A percentile compares a stretch with the other conserved stretches of the same genome.
phyloP scores from a whole-genome alignment of 2,797 vertebrate genomes.

The Eulemur mongoz region DNA sequence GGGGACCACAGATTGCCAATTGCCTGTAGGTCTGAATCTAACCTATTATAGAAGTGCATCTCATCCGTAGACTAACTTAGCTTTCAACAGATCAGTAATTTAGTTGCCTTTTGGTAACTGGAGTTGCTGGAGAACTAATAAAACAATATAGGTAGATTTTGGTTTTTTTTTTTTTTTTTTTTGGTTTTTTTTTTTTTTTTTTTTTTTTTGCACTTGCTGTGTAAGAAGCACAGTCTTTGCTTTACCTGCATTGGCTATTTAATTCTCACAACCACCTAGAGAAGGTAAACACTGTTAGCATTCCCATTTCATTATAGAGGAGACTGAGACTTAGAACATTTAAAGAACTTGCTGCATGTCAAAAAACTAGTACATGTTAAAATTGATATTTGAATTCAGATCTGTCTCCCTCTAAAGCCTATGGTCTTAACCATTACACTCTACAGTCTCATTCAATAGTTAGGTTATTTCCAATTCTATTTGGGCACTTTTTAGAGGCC shows the following conservation, averaged over 20 bases:
- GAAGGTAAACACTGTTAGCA: neutral
- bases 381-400: neutral
- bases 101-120: neutral
- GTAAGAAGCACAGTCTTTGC: neutral
- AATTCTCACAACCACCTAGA: neutral
- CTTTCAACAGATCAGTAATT: neutral
- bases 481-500: neutral
- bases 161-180: no score
- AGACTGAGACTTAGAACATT: neutral
- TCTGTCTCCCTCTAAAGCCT: neutral
- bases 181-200: neutral
- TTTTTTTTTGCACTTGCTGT: neutral
- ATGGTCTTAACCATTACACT: neutral
- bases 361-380: neutral
- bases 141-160: neutral
- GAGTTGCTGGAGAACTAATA: neutral
- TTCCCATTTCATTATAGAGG: neutral
- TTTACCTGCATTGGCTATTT: neutral
- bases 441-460: neutral
- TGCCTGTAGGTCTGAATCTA: neutral
- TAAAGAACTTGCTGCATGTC: neutral
- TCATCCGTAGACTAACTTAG: neutral
- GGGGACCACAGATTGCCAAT: neutral
- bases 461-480: conserved; percentile 44
- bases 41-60: neutral